These are phyloP conservation scores for Eretmochelys imbricata DNA, from an alignment of 2,113 vertebrate genomes.

Conservation along the genomic window DNA sequence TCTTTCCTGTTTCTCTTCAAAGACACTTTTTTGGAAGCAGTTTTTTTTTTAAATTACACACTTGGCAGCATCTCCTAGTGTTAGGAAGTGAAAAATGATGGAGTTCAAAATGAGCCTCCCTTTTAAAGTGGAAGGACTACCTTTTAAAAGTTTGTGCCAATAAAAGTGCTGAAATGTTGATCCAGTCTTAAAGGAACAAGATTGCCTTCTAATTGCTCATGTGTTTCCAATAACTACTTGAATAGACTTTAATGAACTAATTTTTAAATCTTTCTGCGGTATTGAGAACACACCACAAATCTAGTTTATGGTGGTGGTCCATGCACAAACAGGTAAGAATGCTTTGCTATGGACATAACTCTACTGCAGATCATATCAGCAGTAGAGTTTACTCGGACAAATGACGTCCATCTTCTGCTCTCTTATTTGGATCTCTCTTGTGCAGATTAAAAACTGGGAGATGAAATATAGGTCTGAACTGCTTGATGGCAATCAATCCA, in stretches of 20 bases:
- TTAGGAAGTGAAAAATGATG: too few species aligned
- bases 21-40: fast-evolving
- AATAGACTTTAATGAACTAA: too few species aligned
- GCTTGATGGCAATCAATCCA: neutral
- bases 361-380: neutral
- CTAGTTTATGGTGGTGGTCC: neutral
- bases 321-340: neutral
- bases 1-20: neutral
- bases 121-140: neutral
- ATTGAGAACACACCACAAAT: neutral
- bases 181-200: too few species aligned
- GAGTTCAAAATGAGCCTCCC: too few species aligned
- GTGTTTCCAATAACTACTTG: too few species aligned
- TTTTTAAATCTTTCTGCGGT: neutral
- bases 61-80: too few species aligned
- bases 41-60: neutral
- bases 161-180: too few species aligned
- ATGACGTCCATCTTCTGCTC: neutral
- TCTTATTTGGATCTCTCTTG: neutral
- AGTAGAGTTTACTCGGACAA: neutral
- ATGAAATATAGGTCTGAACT: neutral
- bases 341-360: neutral
- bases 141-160: neutral
- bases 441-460: neutral
- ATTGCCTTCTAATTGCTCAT: too few species aligned